These are phyloP conservation scores for Tetranychus piercei DNA, from an alignment of 2,888 invertebrate species.

Conservation along the genomic window DNA sequence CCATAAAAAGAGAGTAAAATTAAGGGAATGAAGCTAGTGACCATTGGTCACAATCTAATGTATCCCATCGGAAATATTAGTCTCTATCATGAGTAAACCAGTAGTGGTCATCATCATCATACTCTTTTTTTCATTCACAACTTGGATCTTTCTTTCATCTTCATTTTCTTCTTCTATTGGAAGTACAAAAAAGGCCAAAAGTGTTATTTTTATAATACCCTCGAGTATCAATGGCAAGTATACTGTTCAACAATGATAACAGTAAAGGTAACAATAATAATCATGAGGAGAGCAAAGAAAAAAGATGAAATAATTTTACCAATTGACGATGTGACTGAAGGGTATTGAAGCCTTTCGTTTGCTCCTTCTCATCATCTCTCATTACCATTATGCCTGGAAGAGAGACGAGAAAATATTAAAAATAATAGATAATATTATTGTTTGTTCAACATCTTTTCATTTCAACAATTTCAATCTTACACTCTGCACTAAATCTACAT, in stretches of 20 bases:
- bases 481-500: no score
- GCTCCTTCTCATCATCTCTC: neutral
- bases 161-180: neutral
- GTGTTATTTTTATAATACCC: conserved; percentile 1
- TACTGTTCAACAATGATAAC: conserved; percentile 1
- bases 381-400: neutral
- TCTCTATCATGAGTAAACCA: neutral
- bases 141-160: neutral
- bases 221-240: neutral
- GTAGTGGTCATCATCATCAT: neutral
- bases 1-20: neutral
- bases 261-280: neutral
- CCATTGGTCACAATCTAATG: neutral
- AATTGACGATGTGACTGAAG: neutral
- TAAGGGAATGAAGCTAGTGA: neutral
- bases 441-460: no score
- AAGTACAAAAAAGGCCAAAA: neutral
- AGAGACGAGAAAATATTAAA: neutral
- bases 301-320: neutral
- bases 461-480: no score
- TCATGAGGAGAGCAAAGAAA: neutral
- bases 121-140: neutral
- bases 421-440: neutral
- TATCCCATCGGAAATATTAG: neutral
- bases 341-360: neutral